Percentiles rank a stretch among this genome's conserved stretches.
Conservation (phyloP, 2,113 vertebrate genomes). For the Pteruthius melanotis region DNA sequence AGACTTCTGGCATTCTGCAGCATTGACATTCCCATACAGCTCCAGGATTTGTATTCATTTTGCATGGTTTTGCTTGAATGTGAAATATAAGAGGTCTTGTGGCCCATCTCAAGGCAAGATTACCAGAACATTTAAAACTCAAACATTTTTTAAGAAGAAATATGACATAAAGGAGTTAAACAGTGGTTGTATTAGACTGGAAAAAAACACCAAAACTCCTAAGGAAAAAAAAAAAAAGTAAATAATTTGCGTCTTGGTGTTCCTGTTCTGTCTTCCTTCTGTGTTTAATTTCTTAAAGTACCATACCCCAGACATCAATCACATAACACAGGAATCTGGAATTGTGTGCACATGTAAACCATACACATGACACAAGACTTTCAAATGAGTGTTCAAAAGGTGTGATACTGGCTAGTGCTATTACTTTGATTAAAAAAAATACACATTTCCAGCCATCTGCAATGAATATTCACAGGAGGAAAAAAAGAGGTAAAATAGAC, state of each 20-base stretch:
- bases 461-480: not conserved
- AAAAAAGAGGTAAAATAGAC: not conserved
- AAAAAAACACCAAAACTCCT: not conserved
- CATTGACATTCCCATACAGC: not conserved
- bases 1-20: not conserved
- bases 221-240: not conserved
- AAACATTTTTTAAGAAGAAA: not conserved
- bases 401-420: not conserved
- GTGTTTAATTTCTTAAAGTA: not conserved
- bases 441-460: not conserved
- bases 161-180: not conserved
- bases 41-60: not conserved
- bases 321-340: not conserved
- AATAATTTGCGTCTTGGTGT: not conserved
- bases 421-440: slow-evolving; percentile 24
- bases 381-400: not conserved
- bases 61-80: not conserved
- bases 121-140: not conserved
- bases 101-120: not conserved
- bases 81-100: not conserved
- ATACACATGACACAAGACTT: not conserved
- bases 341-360: not conserved
- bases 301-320: not conserved
- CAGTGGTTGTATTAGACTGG: not conserved
- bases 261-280: not conserved